phyloP scores from a whole-genome alignment of 2,113 vertebrate genomes.

The Gasterosteus aculeatus region DNA sequence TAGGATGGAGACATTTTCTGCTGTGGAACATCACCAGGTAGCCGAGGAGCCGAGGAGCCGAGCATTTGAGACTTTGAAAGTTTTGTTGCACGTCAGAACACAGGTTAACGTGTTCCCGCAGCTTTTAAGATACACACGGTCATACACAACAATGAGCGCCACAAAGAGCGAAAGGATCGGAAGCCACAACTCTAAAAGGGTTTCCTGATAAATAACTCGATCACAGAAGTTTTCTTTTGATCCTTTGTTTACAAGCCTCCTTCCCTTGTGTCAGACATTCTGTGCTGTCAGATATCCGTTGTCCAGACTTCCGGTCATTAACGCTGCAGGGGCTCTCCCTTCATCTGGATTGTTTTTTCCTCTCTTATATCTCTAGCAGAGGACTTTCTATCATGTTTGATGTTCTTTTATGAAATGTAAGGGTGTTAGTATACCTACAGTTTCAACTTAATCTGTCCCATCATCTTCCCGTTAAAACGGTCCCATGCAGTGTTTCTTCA shows the following conservation, averaged over 20 bases:
- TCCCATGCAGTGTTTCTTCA: neutral
- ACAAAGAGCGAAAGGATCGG: slow-evolving; percentile 33
- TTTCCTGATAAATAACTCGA: slow-evolving; percentile 41
- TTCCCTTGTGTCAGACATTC: slow-evolving; percentile 6
- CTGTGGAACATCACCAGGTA: slow-evolving; percentile 17
- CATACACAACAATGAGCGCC: slow-evolving; percentile 11
- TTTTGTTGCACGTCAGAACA: neutral
- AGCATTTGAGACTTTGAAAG: slow-evolving; percentile 5
- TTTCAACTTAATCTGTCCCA: neutral
- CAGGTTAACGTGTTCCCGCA: slow-evolving; percentile 39
- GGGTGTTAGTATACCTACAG: neutral
- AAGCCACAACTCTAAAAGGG: slow-evolving; percentile 36
- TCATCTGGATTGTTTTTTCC: neutral
- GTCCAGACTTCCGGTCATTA: slow-evolving; percentile 53
- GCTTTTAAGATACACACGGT: slow-evolving; percentile 1
- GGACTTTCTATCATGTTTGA: neutral
- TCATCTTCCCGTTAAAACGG: neutral
- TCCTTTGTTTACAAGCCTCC: slow-evolving; percentile 54
- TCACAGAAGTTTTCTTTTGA: slow-evolving; percentile 47
- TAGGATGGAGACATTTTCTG: slow-evolving; percentile 1
- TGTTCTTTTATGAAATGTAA: neutral
- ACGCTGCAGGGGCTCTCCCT: neutral
- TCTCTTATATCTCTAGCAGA: neutral
- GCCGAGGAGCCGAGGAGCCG: slow-evolving; percentile 21
- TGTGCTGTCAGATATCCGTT: slow-evolving; percentile 41